Evolutionary conservation across 2,888 invertebrate genomes (phyloP), one percentile per base, ranked within the genome.

Genomic region (Drosophila austrosaltans): DNA sequence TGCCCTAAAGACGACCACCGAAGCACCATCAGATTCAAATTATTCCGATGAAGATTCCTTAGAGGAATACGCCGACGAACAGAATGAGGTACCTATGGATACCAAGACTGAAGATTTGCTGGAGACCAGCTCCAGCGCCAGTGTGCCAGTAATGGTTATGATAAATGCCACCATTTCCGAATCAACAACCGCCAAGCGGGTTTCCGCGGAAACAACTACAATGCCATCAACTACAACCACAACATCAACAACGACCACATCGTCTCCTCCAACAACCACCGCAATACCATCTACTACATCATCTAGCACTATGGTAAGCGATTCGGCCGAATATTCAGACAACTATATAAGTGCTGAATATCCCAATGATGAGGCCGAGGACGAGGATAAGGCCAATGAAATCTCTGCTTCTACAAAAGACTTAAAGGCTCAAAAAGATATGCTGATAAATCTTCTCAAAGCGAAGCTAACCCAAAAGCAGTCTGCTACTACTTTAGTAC

Each of bases 311-410:
- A 10, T 48, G 48, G 22, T 12, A 10, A 48, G 10, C 6, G 74
- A 82, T 32, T 69, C 67, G 16, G 56, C 39, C 0, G 82, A 78
- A 2, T 79, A 80, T 36, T 72, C 68, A n/a, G 76, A 79, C 8
- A 36, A 36, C 36, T 36, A 36, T 36, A 36, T 36, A 36, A 36
- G 36, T 2, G 65, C 61, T 2, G 85, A 83, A 22, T 85, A 85
- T 63, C 69, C 66, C 16, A 82, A 82, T 10, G 85, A 83, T 56
- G 78, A 82, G 53, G 63, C 81, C 0, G 28, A 42, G 8, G 32
- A 5, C 3, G n/a, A 7, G 4, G 57, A 40, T 0, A 22, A 42
- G 1, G 67, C 59, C 3, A 73, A 69, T 6, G 67, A 82, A 42
- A 54, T 63, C 8, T 28, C 65, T 1, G 56, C 6, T 0, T 25